phyloP scores from a whole-genome alignment of 2,888 invertebrate genomes.

The Eretmocerus hayati region DNA sequence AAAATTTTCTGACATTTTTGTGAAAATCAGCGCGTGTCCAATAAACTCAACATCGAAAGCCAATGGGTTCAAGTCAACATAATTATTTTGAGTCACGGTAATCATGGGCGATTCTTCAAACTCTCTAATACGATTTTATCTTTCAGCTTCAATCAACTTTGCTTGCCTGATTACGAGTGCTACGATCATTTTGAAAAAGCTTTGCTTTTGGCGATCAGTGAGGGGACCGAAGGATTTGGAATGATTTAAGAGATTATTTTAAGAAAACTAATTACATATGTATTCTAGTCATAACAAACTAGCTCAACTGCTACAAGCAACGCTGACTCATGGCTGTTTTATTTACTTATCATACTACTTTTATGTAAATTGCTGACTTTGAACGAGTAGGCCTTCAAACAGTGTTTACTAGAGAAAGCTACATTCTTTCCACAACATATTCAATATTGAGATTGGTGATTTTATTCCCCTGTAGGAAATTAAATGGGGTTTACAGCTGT shows the following conservation, averaged over 20 bases:
- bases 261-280: constrained; percentile 14
- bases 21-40: too few species aligned
- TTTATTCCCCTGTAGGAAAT: too few species aligned
- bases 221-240: constrained; percentile 92
- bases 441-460: too few species aligned
- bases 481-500: too few species aligned
- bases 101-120: not conserved
- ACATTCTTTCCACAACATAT: too few species aligned
- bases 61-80: too few species aligned
- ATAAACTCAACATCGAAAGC: too few species aligned
- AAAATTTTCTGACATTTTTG: too few species aligned
- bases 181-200: constrained; percentile 91
- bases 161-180: constrained; percentile 88
- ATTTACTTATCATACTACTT: constrained; percentile 18
- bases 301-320: constrained; percentile 18
- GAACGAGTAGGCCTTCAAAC: constrained; percentile 15
- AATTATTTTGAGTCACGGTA: too few species aligned
- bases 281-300: constrained; percentile 25
- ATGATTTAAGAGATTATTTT: constrained; percentile 50
- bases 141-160: constrained; percentile 86
- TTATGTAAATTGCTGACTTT: constrained; percentile 18
- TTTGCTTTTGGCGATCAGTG: constrained; percentile 84
- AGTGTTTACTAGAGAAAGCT: too few species aligned
- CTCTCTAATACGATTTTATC: constrained; percentile 5
- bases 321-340: constrained; percentile 12